A percentile compares a stretch with the other conserved stretches of the same genome.
phyloP scores from a whole-genome alignment of 1,140 invertebrate genomes.

The Ctenoplectra terminalis region DNA sequence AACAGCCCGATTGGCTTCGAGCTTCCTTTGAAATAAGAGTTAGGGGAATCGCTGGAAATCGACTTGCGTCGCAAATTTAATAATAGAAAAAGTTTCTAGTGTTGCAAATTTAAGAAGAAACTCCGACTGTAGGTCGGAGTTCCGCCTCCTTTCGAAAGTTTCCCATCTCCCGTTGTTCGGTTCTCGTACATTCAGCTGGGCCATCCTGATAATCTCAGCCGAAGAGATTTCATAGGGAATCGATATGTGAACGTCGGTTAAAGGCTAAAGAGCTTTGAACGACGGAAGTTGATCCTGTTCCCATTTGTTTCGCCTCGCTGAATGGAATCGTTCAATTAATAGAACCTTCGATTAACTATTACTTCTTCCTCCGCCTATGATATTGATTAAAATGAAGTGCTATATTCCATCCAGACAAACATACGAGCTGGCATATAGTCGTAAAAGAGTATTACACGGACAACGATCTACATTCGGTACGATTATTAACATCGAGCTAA shows the following conservation, averaged over 20 bases:
- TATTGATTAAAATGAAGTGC: too few species aligned
- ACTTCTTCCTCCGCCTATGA: neutral
- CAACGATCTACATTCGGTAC: neutral
- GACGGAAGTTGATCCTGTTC: constrained; percentile 12
- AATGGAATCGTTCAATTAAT: constrained; percentile 9
- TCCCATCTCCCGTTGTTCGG: constrained; percentile 32
- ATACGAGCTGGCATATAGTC: neutral
- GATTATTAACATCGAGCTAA: neutral
- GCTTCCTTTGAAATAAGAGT: neutral
- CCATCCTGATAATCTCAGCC: constrained; percentile 39
- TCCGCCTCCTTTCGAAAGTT: constrained; percentile 13
- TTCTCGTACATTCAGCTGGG: constrained; percentile 12
- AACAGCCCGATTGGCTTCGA: neutral
- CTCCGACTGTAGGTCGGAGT: neutral
- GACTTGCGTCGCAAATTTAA: constrained; percentile 26
- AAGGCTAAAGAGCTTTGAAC: constrained; percentile 21
- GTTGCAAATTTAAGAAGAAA: constrained; percentile 44
- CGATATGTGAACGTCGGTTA: too few species aligned
- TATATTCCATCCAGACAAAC: neutral
- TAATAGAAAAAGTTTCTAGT: constrained; percentile 47
- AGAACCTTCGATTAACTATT: neutral
- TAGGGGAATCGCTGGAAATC: neutral
- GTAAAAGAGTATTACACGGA: neutral
- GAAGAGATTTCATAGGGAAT: constrained; percentile 37
- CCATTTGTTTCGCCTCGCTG: neutral